A percentile compares a stretch with the other conserved stretches of the same genome.
phyloP scores from a whole-genome alignment of 1,140 invertebrate species.

The Aricia agestis region DNA sequence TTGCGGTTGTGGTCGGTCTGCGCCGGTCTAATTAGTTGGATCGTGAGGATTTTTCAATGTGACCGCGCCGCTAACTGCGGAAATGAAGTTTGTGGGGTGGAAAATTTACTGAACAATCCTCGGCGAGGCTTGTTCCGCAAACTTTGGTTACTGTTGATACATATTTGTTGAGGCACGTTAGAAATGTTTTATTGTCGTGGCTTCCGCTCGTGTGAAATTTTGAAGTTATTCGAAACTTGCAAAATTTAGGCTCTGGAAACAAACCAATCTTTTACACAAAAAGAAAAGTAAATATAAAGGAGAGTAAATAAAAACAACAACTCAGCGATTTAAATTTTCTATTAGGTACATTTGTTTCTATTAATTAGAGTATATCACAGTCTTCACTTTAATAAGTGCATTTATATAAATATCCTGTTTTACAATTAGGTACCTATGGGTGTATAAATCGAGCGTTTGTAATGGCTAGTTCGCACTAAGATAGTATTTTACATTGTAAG shows the following conservation, averaged over 20 bases:
- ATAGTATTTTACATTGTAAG: conserved; percentile 24
- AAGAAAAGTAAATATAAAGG: not conserved
- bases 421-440: conserved; percentile 37
- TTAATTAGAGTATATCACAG: conserved; percentile 71
- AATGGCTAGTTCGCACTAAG: conserved; percentile 11
- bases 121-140: not conserved
- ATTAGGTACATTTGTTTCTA: conserved; percentile 65
- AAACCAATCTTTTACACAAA: no score
- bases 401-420: conserved; percentile 49
- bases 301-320: conserved; percentile 40
- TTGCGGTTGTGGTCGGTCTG: no score
- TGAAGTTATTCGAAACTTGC: no score
- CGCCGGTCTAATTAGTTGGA: not conserved
- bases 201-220: no score
- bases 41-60: conserved; percentile 10
- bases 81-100: not conserved
- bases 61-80: not conserved
- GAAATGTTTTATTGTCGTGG: not conserved
- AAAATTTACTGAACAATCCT: conserved; percentile 4
- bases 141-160: not conserved
- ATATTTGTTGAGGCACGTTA: not conserved
- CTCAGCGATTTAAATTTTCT: conserved; percentile 48
- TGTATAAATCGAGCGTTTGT: conserved; percentile 36
- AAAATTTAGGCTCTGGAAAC: no score
- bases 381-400: conserved; percentile 71